Evolutionary conservation across 92 coral and sea anemone genomes (phyloP).

Genomic region (Bergia sp.): DNA sequence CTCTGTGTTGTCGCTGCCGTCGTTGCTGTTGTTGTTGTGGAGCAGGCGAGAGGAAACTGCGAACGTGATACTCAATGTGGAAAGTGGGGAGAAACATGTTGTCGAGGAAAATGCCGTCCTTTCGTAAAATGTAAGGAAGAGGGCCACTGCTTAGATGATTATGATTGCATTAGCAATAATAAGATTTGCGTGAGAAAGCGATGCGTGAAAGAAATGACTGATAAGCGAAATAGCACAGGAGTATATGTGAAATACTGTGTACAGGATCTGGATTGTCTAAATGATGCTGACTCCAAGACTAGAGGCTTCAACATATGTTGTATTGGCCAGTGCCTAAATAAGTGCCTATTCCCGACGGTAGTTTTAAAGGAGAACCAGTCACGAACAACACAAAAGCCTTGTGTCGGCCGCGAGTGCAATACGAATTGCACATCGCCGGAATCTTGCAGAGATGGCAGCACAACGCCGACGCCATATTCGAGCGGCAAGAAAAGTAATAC

Average conservation of each 20-base stretch:
- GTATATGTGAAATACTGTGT: neutral
- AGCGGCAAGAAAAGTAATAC: neutral
- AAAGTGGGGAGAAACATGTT: conserved; percentile 21
- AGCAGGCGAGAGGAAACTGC: neutral
- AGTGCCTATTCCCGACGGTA: neutral
- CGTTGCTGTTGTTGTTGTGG: neutral
- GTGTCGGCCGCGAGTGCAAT: neutral
- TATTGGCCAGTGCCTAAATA: neutral
- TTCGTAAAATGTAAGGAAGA: neutral
- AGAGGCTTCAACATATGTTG: conserved; percentile 41
- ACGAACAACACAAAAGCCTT: conserved; percentile 1
- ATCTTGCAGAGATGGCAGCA: neutral
- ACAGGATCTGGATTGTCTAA: neutral
- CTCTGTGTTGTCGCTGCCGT: conserved; percentile 19
- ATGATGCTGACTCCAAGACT: neutral
- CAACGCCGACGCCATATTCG: neutral
- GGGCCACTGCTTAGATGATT: conserved; percentile 32
- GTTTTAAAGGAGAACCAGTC: neutral
- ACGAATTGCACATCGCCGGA: neutral
- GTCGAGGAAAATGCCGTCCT: conserved; percentile 8
- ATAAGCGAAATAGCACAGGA: neutral
- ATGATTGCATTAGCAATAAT: conserved; percentile 22
- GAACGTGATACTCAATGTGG: neutral
- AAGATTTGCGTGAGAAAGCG: conserved; percentile 28
- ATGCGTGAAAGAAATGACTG: conserved; percentile 11